Evolutionary conservation across 2,888 invertebrate genomes (phyloP).

Genomic region (Emmelina monodactyla): DNA sequence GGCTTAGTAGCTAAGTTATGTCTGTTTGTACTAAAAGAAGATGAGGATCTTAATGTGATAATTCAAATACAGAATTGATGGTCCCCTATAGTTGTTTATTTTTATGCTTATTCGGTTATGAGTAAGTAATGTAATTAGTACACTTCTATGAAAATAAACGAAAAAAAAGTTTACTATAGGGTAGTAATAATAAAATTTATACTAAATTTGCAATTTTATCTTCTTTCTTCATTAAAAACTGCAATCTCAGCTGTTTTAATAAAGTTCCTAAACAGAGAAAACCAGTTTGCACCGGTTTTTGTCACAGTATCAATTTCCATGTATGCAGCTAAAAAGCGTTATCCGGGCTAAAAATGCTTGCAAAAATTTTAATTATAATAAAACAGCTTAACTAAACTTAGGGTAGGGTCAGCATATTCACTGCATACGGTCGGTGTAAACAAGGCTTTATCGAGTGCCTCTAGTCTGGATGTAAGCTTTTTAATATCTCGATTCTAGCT

Average conservation of each 20-base stretch:
- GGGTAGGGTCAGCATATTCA: constrained; percentile 39
- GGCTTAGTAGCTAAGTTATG: constrained; percentile 14
- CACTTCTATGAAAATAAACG: too few relatives aligned
- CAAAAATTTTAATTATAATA: constrained; percentile 48
- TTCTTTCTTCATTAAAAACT: too few relatives aligned
- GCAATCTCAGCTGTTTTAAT: too few relatives aligned
- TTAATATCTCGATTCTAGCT: constrained; percentile 45
- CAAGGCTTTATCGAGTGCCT: constrained; percentile 39
- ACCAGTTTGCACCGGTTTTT: too few relatives aligned
- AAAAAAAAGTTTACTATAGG: too few relatives aligned
- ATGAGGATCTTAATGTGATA: constrained; percentile 1
- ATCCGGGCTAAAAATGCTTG: constrained; percentile 20
- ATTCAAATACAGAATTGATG: too few relatives aligned
- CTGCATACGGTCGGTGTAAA: constrained; percentile 28
- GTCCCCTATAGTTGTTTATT: neutral
- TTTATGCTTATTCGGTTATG: neutral
- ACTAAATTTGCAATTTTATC: too few relatives aligned
- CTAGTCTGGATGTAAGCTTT: constrained; percentile 42
- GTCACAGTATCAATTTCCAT: too few relatives aligned
- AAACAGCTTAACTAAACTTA: constrained; percentile 31
- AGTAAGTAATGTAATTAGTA: too few relatives aligned
- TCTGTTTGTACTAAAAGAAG: too few relatives aligned
- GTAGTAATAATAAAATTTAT: too few relatives aligned
- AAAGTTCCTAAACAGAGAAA: too few relatives aligned
- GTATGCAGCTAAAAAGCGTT: neutral